Conservation (phyloP, 2,888 invertebrate species). For the Molorchus minor region DNA sequence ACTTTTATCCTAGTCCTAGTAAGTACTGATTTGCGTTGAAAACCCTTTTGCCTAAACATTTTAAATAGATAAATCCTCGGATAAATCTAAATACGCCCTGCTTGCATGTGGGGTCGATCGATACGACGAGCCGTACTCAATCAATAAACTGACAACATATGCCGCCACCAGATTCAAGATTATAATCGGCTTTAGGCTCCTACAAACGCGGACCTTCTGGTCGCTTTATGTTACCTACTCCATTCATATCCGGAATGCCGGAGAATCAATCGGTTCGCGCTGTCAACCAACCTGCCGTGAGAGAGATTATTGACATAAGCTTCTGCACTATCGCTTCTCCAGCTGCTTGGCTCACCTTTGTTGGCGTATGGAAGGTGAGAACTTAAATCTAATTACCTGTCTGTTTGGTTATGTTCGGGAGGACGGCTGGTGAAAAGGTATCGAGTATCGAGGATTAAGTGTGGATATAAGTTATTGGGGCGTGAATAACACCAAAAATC, state of each 20-base stretch:
- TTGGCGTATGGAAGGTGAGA: neutral
- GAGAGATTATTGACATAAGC: conserved; percentile 18
- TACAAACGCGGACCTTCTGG: conserved; percentile 14
- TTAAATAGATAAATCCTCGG: no score
- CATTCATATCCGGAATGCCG: neutral
- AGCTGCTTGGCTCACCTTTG: conserved; percentile 9
- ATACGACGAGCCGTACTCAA: no score
- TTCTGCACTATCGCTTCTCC: conserved; percentile 4
- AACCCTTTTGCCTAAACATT: no score
- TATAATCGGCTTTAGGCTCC: conserved; percentile 36
- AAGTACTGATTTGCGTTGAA: no score
- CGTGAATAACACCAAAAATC: no score
- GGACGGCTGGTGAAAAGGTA: neutral
- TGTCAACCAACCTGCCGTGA: conserved; percentile 15
- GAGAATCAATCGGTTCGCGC: conserved; percentile 27
- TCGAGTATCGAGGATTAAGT: neutral
- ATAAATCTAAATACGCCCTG: no score
- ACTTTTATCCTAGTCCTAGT: no score
- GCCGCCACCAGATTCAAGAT: no score
- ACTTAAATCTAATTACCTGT: conserved; percentile 17
- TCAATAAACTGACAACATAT: no score
- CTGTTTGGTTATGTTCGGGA: neutral
- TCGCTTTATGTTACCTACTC: neutral
- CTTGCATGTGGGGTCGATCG: no score
- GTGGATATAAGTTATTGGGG: no score